phyloP scores from a whole-genome alignment of 2,797 vertebrate genomes.

The Graptemys geographica region DNA sequence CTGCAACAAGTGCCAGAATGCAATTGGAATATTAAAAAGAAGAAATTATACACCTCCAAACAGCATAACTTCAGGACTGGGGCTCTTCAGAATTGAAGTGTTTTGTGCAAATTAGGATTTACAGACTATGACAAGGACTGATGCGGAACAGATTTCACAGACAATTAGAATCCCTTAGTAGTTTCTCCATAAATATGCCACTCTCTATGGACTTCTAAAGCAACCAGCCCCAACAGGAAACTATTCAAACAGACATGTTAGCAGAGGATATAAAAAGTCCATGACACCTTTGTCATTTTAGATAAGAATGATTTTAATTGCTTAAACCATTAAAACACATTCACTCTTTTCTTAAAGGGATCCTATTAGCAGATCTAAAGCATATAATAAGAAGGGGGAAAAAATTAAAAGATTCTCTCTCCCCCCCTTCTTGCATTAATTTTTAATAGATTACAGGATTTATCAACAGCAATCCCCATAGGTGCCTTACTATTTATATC shows the following conservation, averaged over 20 bases:
- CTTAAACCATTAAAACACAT: slow-evolving; percentile 41
- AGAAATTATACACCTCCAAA: background rate
- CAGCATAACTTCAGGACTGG: background rate
- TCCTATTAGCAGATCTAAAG: slow-evolving; percentile 19
- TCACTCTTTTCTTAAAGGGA: slow-evolving; percentile 19
- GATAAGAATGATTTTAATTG: background rate
- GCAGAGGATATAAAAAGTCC: background rate
- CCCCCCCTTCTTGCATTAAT: slow-evolving; percentile 39
- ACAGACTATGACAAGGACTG: background rate
- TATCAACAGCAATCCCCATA: background rate
- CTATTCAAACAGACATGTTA: background rate
- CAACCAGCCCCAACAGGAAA: background rate
- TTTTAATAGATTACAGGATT: background rate
- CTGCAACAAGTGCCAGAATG: background rate
- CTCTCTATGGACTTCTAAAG: background rate
- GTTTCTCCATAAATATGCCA: background rate
- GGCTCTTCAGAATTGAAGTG: background rate
- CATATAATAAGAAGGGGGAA: slow-evolving; percentile 18
- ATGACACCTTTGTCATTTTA: background rate
- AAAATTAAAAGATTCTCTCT: slow-evolving; percentile 4
- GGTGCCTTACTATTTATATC: background rate
- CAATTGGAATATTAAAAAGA: background rate
- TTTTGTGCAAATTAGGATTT: background rate
- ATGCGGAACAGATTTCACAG: background rate
- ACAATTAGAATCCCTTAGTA: background rate